Evolutionary conservation across 2,113 vertebrate genomes (phyloP).

Genomic region (Trematocara macrostoma): DNA sequence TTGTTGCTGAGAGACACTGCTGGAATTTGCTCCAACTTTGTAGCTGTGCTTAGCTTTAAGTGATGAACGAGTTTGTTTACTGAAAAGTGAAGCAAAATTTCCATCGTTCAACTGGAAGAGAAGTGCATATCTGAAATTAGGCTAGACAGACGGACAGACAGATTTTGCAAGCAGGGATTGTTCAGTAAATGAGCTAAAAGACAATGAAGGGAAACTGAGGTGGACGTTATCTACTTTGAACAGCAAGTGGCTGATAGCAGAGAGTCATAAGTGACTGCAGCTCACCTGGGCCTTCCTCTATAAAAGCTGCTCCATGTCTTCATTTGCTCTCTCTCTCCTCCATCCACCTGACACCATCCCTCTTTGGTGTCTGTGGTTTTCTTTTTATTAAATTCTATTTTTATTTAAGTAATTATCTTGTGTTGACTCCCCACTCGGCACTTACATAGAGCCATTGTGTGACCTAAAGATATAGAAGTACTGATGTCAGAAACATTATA

Average conservation of each 20-base stretch:
- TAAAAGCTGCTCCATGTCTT: background rate
- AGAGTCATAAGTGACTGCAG: background rate
- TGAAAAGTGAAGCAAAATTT: background rate
- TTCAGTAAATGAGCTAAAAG: background rate
- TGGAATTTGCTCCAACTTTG: background rate
- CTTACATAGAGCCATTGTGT: background rate
- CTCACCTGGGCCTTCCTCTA: background rate
- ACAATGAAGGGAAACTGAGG: background rate
- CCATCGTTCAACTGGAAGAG: background rate
- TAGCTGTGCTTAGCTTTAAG: background rate
- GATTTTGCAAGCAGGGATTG: background rate
- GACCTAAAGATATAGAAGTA: background rate
- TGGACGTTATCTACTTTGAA: background rate
- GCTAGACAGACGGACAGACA: background rate
- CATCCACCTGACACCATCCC: background rate
- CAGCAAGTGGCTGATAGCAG: background rate
- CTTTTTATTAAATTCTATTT: background rate
- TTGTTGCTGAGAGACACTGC: background rate
- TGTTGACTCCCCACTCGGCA: background rate
- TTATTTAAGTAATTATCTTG: background rate
- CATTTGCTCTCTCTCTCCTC: background rate
- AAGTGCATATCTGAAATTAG: background rate
- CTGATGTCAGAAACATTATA: background rate
- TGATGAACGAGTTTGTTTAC: slow-evolving; percentile 20
- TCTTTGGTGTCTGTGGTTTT: background rate